Evolutionary conservation across 1,140 invertebrate species (phyloP).

Genomic region (Eumeta japonica): DNA sequence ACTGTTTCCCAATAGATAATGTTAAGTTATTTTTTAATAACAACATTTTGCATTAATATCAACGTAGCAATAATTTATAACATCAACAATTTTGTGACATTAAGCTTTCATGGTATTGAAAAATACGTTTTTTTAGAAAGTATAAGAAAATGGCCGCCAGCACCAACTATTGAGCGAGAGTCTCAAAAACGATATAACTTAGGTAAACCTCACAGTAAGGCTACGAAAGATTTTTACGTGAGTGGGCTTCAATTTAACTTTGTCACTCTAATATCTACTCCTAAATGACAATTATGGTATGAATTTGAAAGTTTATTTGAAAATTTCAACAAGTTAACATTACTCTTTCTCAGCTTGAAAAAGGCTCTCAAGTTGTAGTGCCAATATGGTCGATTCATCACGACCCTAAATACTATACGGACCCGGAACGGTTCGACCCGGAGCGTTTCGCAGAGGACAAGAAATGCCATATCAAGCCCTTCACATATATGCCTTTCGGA

Average conservation of each 20-base stretch:
- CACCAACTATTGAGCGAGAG: conserved; percentile 36
- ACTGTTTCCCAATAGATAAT: not conserved
- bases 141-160: conserved; percentile 57
- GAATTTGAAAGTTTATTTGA: too few relatives aligned
- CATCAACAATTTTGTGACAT: too few relatives aligned
- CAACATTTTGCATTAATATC: too few relatives aligned
- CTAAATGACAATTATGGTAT: too few relatives aligned
- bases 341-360: too few relatives aligned
- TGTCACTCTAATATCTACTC: too few relatives aligned
- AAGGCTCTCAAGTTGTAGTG: not conserved
- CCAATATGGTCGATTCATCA: not conserved
- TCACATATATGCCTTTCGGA: not conserved
- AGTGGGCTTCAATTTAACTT: too few relatives aligned
- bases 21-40: too few relatives aligned
- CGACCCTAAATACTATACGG: not conserved
- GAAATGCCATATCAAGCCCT: not conserved
- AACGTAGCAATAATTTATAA: too few relatives aligned
- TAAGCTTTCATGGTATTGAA: too few relatives aligned
- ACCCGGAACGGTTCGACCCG: not conserved
- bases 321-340: too few relatives aligned
- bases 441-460: not conserved
- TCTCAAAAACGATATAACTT: conserved; percentile 49
- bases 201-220: conserved; percentile 27
- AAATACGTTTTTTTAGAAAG: conserved; percentile 42
- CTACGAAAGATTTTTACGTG: conserved; percentile 29